These are phyloP conservation scores for Pogonophryne albipinna DNA, from an alignment of 2,797 vertebrate genomes.

Conservation along the genomic window DNA sequence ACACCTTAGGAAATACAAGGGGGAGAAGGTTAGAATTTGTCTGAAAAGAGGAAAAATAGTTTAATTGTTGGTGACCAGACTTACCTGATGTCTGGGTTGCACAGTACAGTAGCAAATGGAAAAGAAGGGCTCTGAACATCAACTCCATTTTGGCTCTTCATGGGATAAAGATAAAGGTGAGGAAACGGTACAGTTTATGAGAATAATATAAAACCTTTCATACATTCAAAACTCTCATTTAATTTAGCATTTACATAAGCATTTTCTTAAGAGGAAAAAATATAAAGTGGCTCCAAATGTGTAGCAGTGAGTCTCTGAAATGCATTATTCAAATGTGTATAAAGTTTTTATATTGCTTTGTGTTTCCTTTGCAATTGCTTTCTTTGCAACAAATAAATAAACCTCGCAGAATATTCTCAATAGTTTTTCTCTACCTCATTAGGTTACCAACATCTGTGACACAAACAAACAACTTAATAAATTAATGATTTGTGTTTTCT, in stretches of 20 bases:
- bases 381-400: slow-evolving; percentile 6
- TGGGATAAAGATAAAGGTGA: slow-evolving; percentile 31
- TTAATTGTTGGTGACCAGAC: slow-evolving; percentile 6
- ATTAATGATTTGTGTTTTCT: slow-evolving; percentile 4
- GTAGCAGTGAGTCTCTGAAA: not conserved
- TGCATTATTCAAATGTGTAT: not conserved
- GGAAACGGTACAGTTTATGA: not conserved
- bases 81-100: slow-evolving; percentile 64
- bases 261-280: not conserved
- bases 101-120: slow-evolving; percentile 58
- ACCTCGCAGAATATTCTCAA: not conserved
- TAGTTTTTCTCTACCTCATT: slow-evolving; percentile 8
- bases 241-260: not conserved
- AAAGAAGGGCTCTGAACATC: slow-evolving; percentile 30
- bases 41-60: not conserved
- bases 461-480: not conserved
- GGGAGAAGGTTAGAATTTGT: not conserved
- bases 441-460: not conserved
- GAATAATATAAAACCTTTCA: not conserved
- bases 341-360: not conserved
- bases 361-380: not conserved
- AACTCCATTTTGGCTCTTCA: slow-evolving; percentile 59
- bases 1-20: slow-evolving; percentile 45
- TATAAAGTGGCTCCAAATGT: not conserved
- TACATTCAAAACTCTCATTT: not conserved